Evolutionary conservation across 2,797 vertebrate genomes (phyloP).

Genomic region (Harpagifer antarcticus): DNA sequence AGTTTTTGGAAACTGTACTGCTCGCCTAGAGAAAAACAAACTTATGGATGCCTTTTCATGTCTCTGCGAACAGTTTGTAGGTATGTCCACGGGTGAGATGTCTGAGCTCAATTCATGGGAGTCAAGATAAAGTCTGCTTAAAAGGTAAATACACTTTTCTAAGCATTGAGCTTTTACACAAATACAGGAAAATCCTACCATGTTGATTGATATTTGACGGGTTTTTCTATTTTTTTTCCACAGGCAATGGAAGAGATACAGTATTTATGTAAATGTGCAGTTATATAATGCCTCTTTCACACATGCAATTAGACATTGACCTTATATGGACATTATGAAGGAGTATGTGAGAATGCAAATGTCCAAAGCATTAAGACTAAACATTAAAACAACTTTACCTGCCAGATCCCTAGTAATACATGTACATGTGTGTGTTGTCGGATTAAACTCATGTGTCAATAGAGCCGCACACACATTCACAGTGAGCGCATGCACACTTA

Average conservation of each 20-base stretch:
- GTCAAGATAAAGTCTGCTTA: conserved; percentile 29
- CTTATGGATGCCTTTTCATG: conserved; percentile 33
- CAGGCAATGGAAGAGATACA: background rate
- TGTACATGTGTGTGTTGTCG: no score
- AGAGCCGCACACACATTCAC: no score
- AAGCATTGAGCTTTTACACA: conserved; percentile 15
- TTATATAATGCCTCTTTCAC: background rate
- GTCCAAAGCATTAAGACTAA: no score
- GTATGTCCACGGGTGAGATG: conserved; percentile 30
- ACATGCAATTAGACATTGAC: no score
- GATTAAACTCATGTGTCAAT: no score
- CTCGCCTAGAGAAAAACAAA: conserved; percentile 35
- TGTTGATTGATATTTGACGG: conserved; percentile 6
- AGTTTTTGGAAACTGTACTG: conserved; percentile 35
- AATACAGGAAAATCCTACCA: conserved; percentile 18
- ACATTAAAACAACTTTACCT: no score
- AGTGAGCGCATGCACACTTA: no score
- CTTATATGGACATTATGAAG: no score
- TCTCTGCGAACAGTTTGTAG: conserved; percentile 32
- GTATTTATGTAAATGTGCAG: background rate
- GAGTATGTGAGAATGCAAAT: no score
- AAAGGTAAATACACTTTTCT: conserved; percentile 17
- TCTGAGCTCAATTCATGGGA: conserved; percentile 21
- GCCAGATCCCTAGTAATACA: no score
- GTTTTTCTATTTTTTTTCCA: conserved; percentile 5